Base-by-base conservation (phyloP, 2,888 invertebrate species). In the Steinernema carpocapsae region DNA sequence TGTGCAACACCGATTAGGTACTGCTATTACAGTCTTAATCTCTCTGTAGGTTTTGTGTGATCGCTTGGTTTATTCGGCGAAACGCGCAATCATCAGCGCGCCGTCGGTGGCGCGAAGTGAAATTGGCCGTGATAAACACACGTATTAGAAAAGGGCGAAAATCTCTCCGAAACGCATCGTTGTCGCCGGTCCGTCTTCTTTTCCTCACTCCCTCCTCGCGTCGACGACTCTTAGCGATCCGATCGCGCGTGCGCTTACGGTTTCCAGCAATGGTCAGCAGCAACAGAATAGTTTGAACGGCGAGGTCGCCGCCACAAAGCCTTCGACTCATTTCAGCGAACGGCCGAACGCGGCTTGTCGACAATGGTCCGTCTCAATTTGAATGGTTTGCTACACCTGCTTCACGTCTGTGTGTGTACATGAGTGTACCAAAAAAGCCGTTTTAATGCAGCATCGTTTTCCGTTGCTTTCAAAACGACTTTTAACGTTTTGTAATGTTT, bases 41-140 rank as follows among this genome's bases (percentile, higher is more conserved):
- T 64, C 29, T 64, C 10, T 37, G 3, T 37, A 37, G 3, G 37
- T 37, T 37, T 64, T 32, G 37, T 48, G 48, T n/a, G n/a, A n/a
- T 12, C 48, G 19, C 56, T 56, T 19, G 22, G 22, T 56, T 64
- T 6, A 32, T 64, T 64, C 64, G 26, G 64, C 64, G 64, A 64
- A 32, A 32, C 64, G 26, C 56, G 56, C 56, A 56, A 56, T 26
- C 26, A 32, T 26, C 64, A 17, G 64, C 22, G 37, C 37, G n/a
- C n/a, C n/a, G 37, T 37, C 32, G 32, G 19, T 17, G 29, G 64
- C 64, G 29, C 64, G 37, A 64, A 32, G 32, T 29, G 3, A 64
- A 64, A 64, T 64, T 64, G 64, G 29, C 64, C 64, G 32, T 64
- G 64, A 17, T 64, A 29, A 64, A 64, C 37, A 37, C 29, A 64